Evolutionary conservation across 1,140 invertebrate genomes (phyloP).

Genomic region (Ceratoteleas bidentatus): DNA sequence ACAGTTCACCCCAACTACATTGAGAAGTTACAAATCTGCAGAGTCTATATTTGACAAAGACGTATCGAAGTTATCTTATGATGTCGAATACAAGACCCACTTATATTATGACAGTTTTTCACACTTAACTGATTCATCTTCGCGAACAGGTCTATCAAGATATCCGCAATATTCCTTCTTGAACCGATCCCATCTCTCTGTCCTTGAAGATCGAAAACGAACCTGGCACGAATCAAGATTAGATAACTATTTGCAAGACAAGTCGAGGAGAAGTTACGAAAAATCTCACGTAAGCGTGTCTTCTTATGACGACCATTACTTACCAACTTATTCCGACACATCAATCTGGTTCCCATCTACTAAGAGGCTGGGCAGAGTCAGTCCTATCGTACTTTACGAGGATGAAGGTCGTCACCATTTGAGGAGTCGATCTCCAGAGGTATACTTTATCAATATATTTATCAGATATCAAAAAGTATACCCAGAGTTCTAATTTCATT

Average conservation of each 20-base stretch:
- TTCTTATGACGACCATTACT: slow-evolving; percentile 35
- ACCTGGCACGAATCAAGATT: slow-evolving; percentile 25
- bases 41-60: slow-evolving; percentile 42
- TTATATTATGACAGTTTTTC: too few relatives aligned
- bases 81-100: neutral
- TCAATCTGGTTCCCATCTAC: slow-evolving; percentile 17
- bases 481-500: too few relatives aligned
- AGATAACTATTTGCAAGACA: slow-evolving; percentile 28
- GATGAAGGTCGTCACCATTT: too few relatives aligned
- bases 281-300: slow-evolving; percentile 25
- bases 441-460: too few relatives aligned
- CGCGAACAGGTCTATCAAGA: slow-evolving; percentile 17
- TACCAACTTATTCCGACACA: slow-evolving; percentile 14
- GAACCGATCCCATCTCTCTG: slow-evolving; percentile 26
- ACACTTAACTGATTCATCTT: slow-evolving; percentile 1
- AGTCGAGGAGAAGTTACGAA: slow-evolving; percentile 28
- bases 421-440: too few relatives aligned
- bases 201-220: slow-evolving; percentile 12
- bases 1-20: neutral
- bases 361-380: slow-evolving; percentile 27
- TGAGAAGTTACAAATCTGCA: slow-evolving; percentile 54
- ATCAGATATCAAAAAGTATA: too few relatives aligned
- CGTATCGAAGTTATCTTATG: neutral
- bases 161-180: slow-evolving; percentile 38
- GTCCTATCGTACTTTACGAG: slow-evolving; percentile 22